Evolutionary conservation across 2,797 vertebrate species (phyloP).

Genomic region (Hippoglossus hippoglossus): DNA sequence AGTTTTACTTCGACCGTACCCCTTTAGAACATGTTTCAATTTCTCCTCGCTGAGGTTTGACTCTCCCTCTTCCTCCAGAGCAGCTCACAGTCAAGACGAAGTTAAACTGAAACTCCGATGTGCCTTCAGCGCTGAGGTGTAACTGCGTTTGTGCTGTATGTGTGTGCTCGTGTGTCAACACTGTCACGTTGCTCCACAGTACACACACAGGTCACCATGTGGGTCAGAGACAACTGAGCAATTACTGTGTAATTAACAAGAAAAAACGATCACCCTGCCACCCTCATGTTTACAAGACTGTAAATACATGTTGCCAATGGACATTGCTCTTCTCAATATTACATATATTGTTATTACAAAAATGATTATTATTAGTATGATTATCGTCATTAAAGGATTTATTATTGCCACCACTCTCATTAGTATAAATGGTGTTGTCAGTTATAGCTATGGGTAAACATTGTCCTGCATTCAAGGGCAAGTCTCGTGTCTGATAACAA

Average conservation of each 20-base stretch:
- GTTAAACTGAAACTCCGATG: conserved; percentile 71
- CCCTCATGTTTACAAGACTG: conserved; percentile 79
- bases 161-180: conserved; percentile 25
- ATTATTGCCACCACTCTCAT: conserved; percentile 73
- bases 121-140: conserved; percentile 71
- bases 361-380: conserved; percentile 77
- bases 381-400: conserved; percentile 78
- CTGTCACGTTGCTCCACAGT: conserved; percentile 71
- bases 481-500: conserved; percentile 74
- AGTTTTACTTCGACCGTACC: background rate
- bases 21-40: background rate
- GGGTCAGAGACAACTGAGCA: conserved; percentile 81
- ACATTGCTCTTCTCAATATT: conserved; percentile 82
- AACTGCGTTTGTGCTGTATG: conserved; percentile 22
- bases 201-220: conserved; percentile 76
- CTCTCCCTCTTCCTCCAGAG: conserved; percentile 41
- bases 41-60: background rate
- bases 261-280: conserved; percentile 68
- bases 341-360: conserved; percentile 84
- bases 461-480: conserved; percentile 75
- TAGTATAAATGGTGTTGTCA: conserved; percentile 75
- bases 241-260: conserved; percentile 87
- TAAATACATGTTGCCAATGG: conserved; percentile 82
- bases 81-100: conserved; percentile 44
- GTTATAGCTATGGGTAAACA: conserved; percentile 75